A percentile compares a stretch with the other conserved stretches of the same genome.
Conservation (phyloP, 1,140 invertebrate species). For the Arctopsyche grandis region DNA sequence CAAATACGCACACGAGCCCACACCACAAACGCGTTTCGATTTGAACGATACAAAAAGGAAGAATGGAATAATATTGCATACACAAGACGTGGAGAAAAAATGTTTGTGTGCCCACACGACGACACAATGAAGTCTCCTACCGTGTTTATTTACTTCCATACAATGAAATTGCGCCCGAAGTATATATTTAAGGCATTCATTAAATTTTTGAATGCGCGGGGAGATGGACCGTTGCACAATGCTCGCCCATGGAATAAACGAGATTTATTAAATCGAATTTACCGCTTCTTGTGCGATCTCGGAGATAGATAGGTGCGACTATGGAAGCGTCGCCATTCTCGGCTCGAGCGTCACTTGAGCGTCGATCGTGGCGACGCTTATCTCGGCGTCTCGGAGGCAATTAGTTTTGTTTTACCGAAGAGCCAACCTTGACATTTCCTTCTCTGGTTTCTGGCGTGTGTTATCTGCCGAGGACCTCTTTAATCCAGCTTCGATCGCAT, state of each 20-base stretch:
- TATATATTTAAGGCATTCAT: slow-evolving; percentile 29
- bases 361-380: too few relatives aligned
- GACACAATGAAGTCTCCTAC: slow-evolving; percentile 22
- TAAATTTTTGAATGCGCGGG: slow-evolving; percentile 17
- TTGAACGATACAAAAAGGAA: too few relatives aligned
- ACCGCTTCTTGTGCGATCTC: too few relatives aligned
- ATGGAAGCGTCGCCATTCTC: not conserved
- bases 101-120: not conserved
- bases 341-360: not conserved
- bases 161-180: slow-evolving; percentile 21
- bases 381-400: not conserved
- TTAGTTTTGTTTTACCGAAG: slow-evolving; percentile 33
- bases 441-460: not conserved
- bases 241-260: too few relatives aligned
- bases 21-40: too few relatives aligned
- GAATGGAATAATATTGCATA: too few relatives aligned
- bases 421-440: slow-evolving; percentile 35
- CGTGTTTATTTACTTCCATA: slow-evolving; percentile 35
- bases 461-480: slow-evolving; percentile 3
- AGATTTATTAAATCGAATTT: too few relatives aligned
- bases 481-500: slow-evolving; percentile 26
- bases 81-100: too few relatives aligned
- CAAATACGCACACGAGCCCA: too few relatives aligned
- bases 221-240: too few relatives aligned
- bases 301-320: too few relatives aligned